Base-by-base conservation (phyloP, 2,113 vertebrate species). In the Ifrita kowaldi region DNA sequence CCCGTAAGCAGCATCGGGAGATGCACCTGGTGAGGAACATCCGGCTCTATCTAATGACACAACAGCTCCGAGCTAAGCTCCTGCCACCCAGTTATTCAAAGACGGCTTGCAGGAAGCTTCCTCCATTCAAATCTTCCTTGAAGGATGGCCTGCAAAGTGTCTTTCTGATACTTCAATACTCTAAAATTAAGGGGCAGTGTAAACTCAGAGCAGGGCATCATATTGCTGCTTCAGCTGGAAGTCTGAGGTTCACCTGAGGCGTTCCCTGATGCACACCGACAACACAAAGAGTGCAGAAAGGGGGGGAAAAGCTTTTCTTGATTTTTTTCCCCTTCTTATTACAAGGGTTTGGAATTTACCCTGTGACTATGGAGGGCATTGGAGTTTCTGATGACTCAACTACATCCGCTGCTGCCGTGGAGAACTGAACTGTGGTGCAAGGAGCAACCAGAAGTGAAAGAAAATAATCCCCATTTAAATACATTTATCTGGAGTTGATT, bases 401-500 rank as follows among this genome's bases (percentile, higher is more conserved):
- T 27, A 3, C 44, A 26, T 7, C 57, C 0, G 0, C 80, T 49
- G 68, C 75, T 53, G 80, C 47, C 0, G 0, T 10, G 4, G 27
- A 68, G 65, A 76, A 53, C 11, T 13, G 74, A 73, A 65, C 71
- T 52, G 49, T 0, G 0, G 7, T 3, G 2, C 22, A 67, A 63
- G 47, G 42, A 44, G 44, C 37, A 62, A 39, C 4, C 16, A 35
- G 19, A 65, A 74, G 59, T 35, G 24, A 82, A 74, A 84, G 24
- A 68, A 50, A 65, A 56, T 41, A 44, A n/a, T 39, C 42, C 33
- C 33, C 20, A 22, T 22, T 77, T 33, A 63, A 62, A 73, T 20
- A 50, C 33, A 35, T 14, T 69, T 42, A 13, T 55, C 47, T 59
- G 71, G 77, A 89, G 28, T 27, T 0, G 0, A 49, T 0, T 80